Evolutionary conservation across 2,113 vertebrate species (phyloP), one percentile per base, ranked within the genome.

Genomic region (Lepus timidus): DNA sequence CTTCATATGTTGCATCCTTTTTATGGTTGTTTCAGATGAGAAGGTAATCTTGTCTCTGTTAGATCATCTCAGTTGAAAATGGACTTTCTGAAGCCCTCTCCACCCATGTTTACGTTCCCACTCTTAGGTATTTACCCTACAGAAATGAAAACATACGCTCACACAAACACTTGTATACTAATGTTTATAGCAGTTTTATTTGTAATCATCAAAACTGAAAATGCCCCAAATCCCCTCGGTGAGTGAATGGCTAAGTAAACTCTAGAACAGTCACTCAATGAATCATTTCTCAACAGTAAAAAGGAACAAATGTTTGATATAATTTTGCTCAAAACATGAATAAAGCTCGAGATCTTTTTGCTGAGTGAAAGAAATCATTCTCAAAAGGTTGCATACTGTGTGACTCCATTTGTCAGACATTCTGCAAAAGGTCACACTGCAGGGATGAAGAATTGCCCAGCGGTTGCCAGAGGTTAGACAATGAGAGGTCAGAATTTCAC

Each of bases 141-240:
- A 75, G 61, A 75, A 75, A 58, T 75, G 58, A 88, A 82, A 82
- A 83, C 74, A 13, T 27, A 82, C 25, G 31, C 29, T 79, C 39
- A 71, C 13, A n/a, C 23, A 52, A 51, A 71, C 85, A 61, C 11
- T 67, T 70, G 20, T 19, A 62, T 25, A 17, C 2, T 9, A 23
- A 80, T 9, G 25, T 52, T 31, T 87, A 81, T 17, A 23, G 70
- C 29, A 91, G 58, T 44, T 91, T 84, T 75, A 74, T 91, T 91
- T 19, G 31, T 76, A 87, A 71, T 88, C 33, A 33, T 16, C 20
- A 39, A 74, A 58, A 39, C 68, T 67, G 51, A 78, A 31, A 75
- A 68, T 5, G 39, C 27, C 36, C 51, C 49, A 68, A 29, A 61
- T 76, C 17, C 29, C 71, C 55, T 83, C 31, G 11, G 0, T 33